phyloP scores from a whole-genome alignment of 2,113 vertebrate species.

The Oceanites oceanicus region DNA sequence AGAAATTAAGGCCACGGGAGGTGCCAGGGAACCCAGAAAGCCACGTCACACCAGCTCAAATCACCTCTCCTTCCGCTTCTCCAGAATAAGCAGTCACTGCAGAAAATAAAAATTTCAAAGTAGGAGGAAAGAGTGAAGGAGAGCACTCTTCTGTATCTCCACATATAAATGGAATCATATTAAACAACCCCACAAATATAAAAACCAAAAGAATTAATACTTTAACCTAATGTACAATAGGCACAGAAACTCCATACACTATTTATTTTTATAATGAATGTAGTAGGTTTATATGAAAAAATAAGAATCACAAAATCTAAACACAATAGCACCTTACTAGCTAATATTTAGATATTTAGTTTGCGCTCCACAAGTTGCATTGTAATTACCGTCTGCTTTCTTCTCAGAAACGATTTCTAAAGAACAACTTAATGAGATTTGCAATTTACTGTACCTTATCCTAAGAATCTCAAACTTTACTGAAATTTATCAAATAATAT shows the following conservation, averaged over 20 bases:
- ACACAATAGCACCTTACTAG: neutral
- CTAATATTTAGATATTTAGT: conserved; percentile 21
- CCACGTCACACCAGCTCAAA: neutral
- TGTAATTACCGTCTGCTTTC: neutral
- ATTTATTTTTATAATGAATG: neutral
- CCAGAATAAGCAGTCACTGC: neutral
- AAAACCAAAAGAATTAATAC: neutral
- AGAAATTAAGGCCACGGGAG: conserved; percentile 7
- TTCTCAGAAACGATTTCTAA: conserved; percentile 14
- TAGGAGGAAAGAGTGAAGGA: neutral
- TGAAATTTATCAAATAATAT: neutral
- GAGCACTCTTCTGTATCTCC: neutral
- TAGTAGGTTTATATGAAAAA: neutral
- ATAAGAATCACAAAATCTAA: neutral
- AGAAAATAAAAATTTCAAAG: neutral
- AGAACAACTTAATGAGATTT: neutral
- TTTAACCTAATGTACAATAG: neutral
- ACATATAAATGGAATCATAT: neutral
- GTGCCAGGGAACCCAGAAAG: neutral
- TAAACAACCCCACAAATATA: neutral
- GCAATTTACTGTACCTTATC: neutral
- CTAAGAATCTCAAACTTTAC: neutral
- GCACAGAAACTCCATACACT: neutral
- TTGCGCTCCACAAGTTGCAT: conserved; percentile 4
- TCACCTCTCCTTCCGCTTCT: neutral